Base-by-base conservation (phyloP, 2,888 invertebrate genomes). In the Parnassius apollo region DNA sequence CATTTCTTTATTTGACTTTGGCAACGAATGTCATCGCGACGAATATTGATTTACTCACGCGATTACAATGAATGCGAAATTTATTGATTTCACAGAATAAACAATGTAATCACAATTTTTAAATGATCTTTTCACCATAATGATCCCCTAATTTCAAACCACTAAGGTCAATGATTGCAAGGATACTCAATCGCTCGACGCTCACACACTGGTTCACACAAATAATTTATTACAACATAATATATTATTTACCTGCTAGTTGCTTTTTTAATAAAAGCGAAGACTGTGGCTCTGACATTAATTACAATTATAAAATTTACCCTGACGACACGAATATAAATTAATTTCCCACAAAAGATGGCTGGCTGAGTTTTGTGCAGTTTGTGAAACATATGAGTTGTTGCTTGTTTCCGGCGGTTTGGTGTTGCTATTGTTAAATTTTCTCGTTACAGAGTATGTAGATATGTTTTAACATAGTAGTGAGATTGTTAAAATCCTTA, bases 231-330 rank as follows among this genome's bases (percentile, higher is more conserved):
- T 45, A 66, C 11, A 54, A 61, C 51, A 66, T 68, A 72, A 66
- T 61, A 65, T 66, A 93, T 93, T 66, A 93, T 93, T 93, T 94
- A 97, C 98, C 98, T 95, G 97, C 97, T 93, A 98, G 94, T 94
- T 98, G 98, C 95, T 98, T 98, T 93, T 96, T 95, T 93, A 98
- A 94, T 93, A 98, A 94, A 93, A 98, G 95, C 92, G 97, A 96
- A 93, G 97, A 97, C 95, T 97, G 97, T 95, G 95, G 95, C 94
- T 97, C 97, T 95, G 97, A 96, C 97, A 97, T 97, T 95, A 95
- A 96, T 95, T 95, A 94, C 94, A 94, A 94, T 93, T 94, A 93
- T 93, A 93, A 94, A 95, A 94, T 94, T 94, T 94, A 94, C 93
- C 93, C 93, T 93, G 93, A 93, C 92, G 93, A 93, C 93, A 93